Conservation (phyloP, 2,888 invertebrate species). For the Dryocosmus kuriphilus region DNA sequence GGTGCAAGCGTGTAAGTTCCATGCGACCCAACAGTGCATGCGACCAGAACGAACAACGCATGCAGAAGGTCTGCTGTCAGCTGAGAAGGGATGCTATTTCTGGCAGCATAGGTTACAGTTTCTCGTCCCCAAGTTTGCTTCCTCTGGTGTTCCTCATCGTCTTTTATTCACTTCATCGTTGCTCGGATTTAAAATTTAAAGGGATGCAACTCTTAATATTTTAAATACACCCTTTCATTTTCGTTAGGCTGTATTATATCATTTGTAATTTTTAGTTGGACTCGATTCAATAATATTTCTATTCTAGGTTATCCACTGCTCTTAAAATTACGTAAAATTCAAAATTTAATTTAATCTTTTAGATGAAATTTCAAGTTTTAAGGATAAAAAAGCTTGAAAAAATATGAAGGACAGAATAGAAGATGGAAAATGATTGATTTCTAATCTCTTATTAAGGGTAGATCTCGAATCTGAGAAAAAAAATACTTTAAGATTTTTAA, state of each 20-base stretch:
- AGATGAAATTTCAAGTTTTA: too few species aligned
- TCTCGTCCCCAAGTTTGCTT: conserved; percentile 42
- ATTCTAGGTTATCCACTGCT: too few species aligned
- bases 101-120: conserved; percentile 61
- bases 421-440: too few species aligned
- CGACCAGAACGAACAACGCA: conserved; percentile 60
- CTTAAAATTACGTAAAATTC: too few species aligned
- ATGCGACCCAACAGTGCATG: conserved; percentile 62
- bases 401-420: too few species aligned
- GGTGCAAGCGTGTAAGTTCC: conserved; percentile 53
- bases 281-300: too few species aligned
- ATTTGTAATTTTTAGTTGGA: too few species aligned
- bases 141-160: conserved; percentile 29
- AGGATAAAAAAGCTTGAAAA: too few species aligned
- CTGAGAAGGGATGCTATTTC: conserved; percentile 69
- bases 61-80: conserved; percentile 57
- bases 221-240: background rate
- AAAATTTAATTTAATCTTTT: too few species aligned
- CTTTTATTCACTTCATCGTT: background rate
- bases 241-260: too few species aligned
- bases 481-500: background rate
- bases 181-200: conserved; percentile 24
- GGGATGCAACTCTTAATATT: background rate
- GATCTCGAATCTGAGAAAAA: background rate
- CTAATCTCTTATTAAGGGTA: background rate